Evolutionary conservation across 2,113 vertebrate genomes (phyloP), one percentile per base, ranked within the genome.

Genomic region (Coptodon rendalli): DNA sequence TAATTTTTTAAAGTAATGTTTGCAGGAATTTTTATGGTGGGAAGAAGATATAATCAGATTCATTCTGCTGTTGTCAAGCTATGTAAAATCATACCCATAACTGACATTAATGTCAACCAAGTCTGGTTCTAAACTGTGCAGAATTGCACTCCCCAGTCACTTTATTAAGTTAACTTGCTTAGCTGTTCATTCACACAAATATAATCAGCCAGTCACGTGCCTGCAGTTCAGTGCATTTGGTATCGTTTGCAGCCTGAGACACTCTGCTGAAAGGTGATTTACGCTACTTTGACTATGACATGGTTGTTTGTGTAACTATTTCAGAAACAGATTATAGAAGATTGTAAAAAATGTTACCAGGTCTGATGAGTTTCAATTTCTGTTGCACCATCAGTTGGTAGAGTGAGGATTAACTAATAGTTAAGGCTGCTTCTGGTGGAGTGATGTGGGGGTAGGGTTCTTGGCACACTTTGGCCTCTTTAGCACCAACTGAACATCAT

Each of bases 351-450:
- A 66, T 66, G 61, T 36, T 36, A 36, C 31, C 31, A 36, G 17
- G 17, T 66, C 0, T n/a, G 59, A 36, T 63, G 59, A 0, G 17
- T 63, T 63, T 63, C 17, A 36, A 0, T 36, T 63, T 63, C 17
- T 1, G 0, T 31, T 63, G 59, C 57, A 61, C 10, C 29, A 9
- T 61, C 57, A n/a, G 34, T 66, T 66, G 61, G 31, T 66, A 66
- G 34, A 38, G 0, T n/a, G 61, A n/a, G 10, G 34, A 38, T 66
- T n/a, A 36, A 19, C 38, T 66, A 66, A 38, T 66, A 34, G 34
- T 38, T 66, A 38, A 66, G 10, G 10, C 10, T 66, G 34, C 61
- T 66, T 5, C 10, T 66, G 61, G 61, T 38, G 17, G 34, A n/a
- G 34, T 0, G 61, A 38, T 66, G 6, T 66, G 6, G 61, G 31